Percentiles rank a stretch among this genome's conserved stretches.
Evolutionary conservation across 1,140 invertebrate species (phyloP).

Genomic region (Drosophila melanica): DNA sequence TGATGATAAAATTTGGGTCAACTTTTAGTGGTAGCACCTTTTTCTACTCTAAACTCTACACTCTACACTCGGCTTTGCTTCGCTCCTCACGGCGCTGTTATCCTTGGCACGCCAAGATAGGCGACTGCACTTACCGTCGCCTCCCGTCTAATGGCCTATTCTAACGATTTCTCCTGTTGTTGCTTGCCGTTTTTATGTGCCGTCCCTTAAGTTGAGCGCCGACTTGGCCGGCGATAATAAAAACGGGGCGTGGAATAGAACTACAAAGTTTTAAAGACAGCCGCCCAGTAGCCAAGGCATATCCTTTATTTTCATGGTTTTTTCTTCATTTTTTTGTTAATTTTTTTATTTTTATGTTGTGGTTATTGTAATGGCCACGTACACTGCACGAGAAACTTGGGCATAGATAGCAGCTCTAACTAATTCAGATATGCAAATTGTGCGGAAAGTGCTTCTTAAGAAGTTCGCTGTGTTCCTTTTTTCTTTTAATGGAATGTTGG

Average conservation of each 20-base stretch:
- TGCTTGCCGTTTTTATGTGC: constrained; percentile 55
- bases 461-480: constrained; percentile 3
- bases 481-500: constrained; percentile 7
- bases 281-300: constrained; percentile 55
- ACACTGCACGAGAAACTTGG: constrained; percentile 52
- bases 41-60: constrained; percentile 1
- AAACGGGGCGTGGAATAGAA: constrained; percentile 63
- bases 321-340: constrained; percentile 4
- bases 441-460: constrained; percentile 14
- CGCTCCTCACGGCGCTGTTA: constrained; percentile 30
- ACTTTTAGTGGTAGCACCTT: constrained; percentile 77
- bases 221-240: constrained; percentile 68
- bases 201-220: constrained; percentile 64
- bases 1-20: constrained; percentile 83
- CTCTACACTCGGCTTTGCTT: not conserved
- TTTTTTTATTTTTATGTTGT: constrained; percentile 67
- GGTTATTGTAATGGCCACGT: constrained; percentile 76
- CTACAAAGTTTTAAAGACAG: constrained; percentile 73
- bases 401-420: constrained; percentile 3
- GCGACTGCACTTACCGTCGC: constrained; percentile 61
- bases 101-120: constrained; percentile 69
- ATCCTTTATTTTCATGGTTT: constrained; percentile 55
- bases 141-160: constrained; percentile 74
- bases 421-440: constrained; percentile 43
- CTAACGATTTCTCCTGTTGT: constrained; percentile 56